phyloP scores from a whole-genome alignment of 2,113 vertebrate species.

The Macaca mulatta region DNA sequence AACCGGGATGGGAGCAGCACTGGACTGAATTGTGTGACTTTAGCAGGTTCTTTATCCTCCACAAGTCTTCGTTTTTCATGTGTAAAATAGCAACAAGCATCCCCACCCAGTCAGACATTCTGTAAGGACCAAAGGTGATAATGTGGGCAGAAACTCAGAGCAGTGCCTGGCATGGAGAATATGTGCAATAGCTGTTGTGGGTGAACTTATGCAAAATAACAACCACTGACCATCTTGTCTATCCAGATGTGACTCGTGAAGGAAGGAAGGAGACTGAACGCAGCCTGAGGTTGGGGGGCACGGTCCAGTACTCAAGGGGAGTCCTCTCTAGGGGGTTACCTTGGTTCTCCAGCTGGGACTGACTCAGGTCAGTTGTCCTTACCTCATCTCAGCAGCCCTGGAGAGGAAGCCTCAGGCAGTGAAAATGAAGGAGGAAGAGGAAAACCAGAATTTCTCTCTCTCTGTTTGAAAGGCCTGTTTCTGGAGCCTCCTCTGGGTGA shows the following conservation, averaged over 20 bases:
- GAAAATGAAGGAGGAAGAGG: too few relatives aligned
- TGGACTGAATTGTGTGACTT: not conserved
- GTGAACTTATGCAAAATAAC: not conserved
- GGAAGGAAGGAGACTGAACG: not conserved
- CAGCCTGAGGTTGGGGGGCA: too few relatives aligned
- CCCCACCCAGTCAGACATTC: not conserved
- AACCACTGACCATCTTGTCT: not conserved
- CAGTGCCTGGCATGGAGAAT: not conserved
- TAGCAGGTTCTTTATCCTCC: not conserved
- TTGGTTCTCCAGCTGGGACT: not conserved
- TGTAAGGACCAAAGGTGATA: not conserved
- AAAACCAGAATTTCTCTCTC: not conserved
- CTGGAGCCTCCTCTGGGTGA: not conserved
- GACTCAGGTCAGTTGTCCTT: not conserved
- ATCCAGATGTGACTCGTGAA: not conserved
- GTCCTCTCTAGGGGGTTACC: not conserved
- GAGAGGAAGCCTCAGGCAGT: not conserved
- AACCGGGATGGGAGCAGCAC: not conserved
- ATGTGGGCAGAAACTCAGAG: not conserved
- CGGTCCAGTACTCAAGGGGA: accelerated
- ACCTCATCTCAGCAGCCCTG: not conserved
- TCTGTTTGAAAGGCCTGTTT: not conserved
- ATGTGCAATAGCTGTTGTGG: not conserved
- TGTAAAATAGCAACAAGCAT: not conserved
- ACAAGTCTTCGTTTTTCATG: not conserved